A percentile compares a stretch with the other conserved stretches of the same genome.
phyloP scores from a whole-genome alignment of 2,113 vertebrate genomes.

The Malurus elegans region DNA sequence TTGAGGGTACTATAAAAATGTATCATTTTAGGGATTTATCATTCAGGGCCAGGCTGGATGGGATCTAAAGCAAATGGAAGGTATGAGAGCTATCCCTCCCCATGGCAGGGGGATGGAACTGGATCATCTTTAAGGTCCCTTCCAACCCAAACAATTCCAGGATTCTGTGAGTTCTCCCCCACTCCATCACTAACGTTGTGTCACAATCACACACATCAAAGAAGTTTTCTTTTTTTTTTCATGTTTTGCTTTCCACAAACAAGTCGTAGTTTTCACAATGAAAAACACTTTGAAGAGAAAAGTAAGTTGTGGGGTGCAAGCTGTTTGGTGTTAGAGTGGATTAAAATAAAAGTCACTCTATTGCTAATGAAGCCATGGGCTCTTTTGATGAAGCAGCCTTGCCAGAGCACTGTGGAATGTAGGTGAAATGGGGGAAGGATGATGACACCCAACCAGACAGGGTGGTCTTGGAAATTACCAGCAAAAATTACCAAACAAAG shows the following conservation, averaged over 20 bases:
- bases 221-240: neutral
- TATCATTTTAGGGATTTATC: neutral
- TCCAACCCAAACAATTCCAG: neutral
- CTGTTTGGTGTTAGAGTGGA: neutral
- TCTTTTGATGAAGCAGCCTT: neutral
- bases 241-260: neutral
- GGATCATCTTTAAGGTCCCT: neutral
- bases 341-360: neutral
- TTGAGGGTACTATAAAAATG: neutral
- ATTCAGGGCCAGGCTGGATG: neutral
- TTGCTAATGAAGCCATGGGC: neutral
- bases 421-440: neutral
- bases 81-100: neutral
- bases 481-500: neutral
- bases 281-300: neutral
- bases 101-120: neutral
- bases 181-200: fast-evolving
- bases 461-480: neutral
- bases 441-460: neutral
- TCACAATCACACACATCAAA: neutral
- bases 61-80: neutral
- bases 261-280: neutral
- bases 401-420: neutral
- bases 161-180: neutral
- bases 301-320: neutral